Conservation (phyloP, 2,113 vertebrate species). For the human (Homo sapiens) region GRCh38 chr3:118441001-118441500, state of each 20-base stretch:
- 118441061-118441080: not conserved
- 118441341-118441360: not conserved
- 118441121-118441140: not conserved
- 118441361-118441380: not conserved
- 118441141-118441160: not conserved
- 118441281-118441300: not conserved
- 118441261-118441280: not conserved
- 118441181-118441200: not conserved
- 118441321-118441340: not conserved
- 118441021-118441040: not conserved
- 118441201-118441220: constrained; percentile 51
- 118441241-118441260: not conserved
- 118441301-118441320: not conserved
- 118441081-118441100: not conserved
- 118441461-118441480: not conserved
- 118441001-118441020: not conserved
- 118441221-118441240: constrained; percentile 36
- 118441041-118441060: not conserved
- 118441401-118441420: not conserved
- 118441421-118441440: not conserved
- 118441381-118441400: not conserved
- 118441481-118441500: not conserved
- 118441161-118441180: constrained; percentile 14
- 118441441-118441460: not conserved
- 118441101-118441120: not conserved